These are phyloP conservation scores for Thalpophila matura DNA, from an alignment of 2,888 invertebrate species.

Conservation along the genomic window DNA sequence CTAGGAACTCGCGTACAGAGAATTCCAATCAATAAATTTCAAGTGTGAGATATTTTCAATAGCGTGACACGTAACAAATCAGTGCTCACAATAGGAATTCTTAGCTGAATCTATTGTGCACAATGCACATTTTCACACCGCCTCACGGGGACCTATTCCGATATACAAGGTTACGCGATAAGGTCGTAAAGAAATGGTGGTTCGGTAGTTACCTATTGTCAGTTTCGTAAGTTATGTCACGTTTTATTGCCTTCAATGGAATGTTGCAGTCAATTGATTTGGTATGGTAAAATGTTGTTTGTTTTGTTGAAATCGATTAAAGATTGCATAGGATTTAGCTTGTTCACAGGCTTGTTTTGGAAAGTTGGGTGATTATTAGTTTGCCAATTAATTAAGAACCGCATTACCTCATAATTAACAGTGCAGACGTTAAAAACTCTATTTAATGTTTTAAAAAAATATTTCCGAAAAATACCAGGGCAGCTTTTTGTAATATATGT, in stretches of 20 bases:
- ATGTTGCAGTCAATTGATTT: constrained; percentile 39
- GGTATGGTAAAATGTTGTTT: constrained; percentile 30
- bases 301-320: constrained; percentile 20
- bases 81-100: constrained; percentile 69
- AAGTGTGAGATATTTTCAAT: constrained; percentile 64
- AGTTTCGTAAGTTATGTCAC: constrained; percentile 50
- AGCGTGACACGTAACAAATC: constrained; percentile 69
- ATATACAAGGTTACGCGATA: constrained; percentile 48
- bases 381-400: no score
- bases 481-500: no score
- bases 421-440: no score
- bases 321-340: not conserved
- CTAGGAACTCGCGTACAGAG: constrained; percentile 27
- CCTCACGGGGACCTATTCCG: constrained; percentile 33
- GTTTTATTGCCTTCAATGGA: constrained; percentile 42
- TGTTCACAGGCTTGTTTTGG: no score
- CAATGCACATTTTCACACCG: constrained; percentile 63
- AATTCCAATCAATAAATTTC: constrained; percentile 62
- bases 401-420: no score
- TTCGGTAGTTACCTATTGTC: constrained; percentile 44
- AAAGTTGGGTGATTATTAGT: no score
- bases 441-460: no score
- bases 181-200: constrained; percentile 55
- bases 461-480: no score
- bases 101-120: constrained; percentile 64